phyloP scores from a whole-genome alignment of 2,888 invertebrate species.

The Onchidella celtica region DNA sequence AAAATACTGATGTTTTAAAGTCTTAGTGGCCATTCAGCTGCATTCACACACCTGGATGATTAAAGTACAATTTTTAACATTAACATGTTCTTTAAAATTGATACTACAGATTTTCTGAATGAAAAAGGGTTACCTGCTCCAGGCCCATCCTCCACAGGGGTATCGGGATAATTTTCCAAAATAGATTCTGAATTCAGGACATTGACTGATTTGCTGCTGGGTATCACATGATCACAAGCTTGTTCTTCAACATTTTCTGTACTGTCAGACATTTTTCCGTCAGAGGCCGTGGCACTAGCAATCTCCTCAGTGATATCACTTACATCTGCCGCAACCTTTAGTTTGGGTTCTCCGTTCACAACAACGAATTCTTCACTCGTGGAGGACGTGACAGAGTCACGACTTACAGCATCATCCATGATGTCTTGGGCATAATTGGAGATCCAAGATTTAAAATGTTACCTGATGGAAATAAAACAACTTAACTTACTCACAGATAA shows the following conservation, averaged over 20 bases:
- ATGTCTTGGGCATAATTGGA: slow-evolving; percentile 47
- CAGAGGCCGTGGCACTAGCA: slow-evolving; percentile 54
- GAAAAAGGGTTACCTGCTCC: slow-evolving; percentile 21
- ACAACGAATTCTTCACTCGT: slow-evolving; percentile 87
- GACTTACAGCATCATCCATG: slow-evolving; percentile 82
- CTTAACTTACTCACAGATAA: no score
- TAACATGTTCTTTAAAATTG: neutral
- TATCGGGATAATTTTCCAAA: slow-evolving; percentile 47
- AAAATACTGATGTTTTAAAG: no score
- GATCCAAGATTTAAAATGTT: no score
- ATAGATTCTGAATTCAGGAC: slow-evolving; percentile 39
- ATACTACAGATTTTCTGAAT: neutral
- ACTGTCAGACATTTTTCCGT: slow-evolving; percentile 33
- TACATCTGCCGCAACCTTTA: slow-evolving; percentile 85
- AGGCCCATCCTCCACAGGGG: slow-evolving; percentile 28
- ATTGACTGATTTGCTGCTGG: slow-evolving; percentile 55
- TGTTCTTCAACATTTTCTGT: slow-evolving; percentile 18
- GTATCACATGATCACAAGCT: slow-evolving; percentile 60
- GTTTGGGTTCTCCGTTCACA: slow-evolving; percentile 84
- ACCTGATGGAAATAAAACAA: neutral
- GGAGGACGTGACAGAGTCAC: slow-evolving; percentile 85
- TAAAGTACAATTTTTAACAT: neutral
- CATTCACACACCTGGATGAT: neutral
- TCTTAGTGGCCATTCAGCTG: no score
- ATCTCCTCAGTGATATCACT: slow-evolving; percentile 81